phyloP scores from a whole-genome alignment of 2,888 invertebrate species.

The Nysson spinosus region DNA sequence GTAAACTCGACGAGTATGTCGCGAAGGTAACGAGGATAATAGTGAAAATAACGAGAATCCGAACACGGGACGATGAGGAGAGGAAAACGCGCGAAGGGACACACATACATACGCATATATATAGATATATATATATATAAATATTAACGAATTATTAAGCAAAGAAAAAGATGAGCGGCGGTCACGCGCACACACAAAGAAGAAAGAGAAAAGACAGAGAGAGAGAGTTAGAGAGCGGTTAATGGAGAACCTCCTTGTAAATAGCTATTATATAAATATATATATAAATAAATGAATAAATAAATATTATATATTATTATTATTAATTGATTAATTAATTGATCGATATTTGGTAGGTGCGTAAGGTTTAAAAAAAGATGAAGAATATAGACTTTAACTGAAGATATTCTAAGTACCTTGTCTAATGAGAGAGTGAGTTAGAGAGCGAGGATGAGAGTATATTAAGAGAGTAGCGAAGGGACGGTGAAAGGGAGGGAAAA shows the following conservation, averaged over 20 bases:
- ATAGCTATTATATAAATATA: conserved; percentile 73
- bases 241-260: conserved; percentile 70
- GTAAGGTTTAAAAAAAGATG: conserved; percentile 67
- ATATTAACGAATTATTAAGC: too few species aligned
- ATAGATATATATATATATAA: too few species aligned
- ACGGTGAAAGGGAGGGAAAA: background rate
- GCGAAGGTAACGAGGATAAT: conserved; percentile 25
- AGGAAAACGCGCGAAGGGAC: conserved; percentile 16
- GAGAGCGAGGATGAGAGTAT: background rate
- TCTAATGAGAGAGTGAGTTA: conserved; percentile 51
- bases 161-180: conserved; percentile 18
- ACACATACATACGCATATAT: too few species aligned
- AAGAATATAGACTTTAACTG: conserved; percentile 68
- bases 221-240: conserved; percentile 47
- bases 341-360: conserved; percentile 73
- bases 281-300: conserved; percentile 61
- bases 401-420: conserved; percentile 74
- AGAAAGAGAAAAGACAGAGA: conserved; percentile 17
- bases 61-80: conserved; percentile 12
- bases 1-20: conserved; percentile 18
- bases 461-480: background rate
- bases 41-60: conserved; percentile 6
- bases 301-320: conserved; percentile 68
- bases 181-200: conserved; percentile 12
- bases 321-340: conserved; percentile 62